Conservation (phyloP, 2,113 vertebrate species). For the Rhipidura dahli region DNA sequence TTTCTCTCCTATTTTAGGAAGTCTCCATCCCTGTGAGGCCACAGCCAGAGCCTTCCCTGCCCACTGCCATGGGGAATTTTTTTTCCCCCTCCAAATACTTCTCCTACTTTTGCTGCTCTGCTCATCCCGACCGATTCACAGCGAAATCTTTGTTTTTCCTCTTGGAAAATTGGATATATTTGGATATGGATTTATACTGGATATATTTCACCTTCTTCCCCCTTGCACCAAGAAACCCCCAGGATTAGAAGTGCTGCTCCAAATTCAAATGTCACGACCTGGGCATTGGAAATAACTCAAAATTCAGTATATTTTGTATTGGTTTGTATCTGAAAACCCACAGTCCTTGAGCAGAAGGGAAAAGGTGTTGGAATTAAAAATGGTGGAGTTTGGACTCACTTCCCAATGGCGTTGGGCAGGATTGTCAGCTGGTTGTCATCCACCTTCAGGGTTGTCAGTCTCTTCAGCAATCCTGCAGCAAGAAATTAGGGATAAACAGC, state of each 20-base stretch:
- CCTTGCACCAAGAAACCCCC: neutral
- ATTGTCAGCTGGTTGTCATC: slow-evolving; percentile 98
- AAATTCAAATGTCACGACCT: neutral
- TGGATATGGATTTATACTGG: too few species aligned
- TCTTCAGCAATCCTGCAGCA: slow-evolving; percentile 90
- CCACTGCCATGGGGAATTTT: neutral
- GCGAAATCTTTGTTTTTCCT: neutral
- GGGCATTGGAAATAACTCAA: neutral
- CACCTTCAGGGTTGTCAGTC: slow-evolving; percentile 95
- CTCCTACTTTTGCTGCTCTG: neutral
- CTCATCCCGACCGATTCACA: neutral
- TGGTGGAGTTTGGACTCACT: slow-evolving; percentile 73
- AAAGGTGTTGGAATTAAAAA: neutral
- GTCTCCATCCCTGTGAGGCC: neutral
- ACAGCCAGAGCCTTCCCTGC: neutral
- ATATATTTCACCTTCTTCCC: neutral
- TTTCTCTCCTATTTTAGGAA: neutral
- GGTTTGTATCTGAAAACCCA: neutral
- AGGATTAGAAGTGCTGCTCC: neutral
- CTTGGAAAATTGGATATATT: neutral
- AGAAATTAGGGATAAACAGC: neutral
- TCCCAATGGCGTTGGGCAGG: slow-evolving; percentile 94
- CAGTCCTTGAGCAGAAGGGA: neutral
- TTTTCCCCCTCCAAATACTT: neutral
- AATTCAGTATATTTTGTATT: neutral